Base-by-base conservation (phyloP, 1,140 invertebrate species). In the Tetramorium alpestre region DNA sequence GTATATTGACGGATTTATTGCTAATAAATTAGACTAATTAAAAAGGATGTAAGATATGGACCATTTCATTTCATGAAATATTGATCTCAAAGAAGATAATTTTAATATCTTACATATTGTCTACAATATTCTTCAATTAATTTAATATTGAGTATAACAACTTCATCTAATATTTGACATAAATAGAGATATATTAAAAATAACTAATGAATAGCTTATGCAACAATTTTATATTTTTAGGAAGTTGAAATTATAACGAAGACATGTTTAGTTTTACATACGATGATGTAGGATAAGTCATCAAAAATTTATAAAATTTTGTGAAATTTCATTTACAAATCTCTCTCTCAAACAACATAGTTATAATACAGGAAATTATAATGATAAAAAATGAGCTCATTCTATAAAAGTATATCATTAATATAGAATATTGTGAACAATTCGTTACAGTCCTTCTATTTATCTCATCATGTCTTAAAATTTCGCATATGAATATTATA, bases 231-330 rank as follows among this genome's bases (percentile, higher is more conserved):
- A 56, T 41, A 75, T 54, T 58, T 13, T 41, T 56, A 22, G 7
- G 7, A 56, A 56, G 3, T 75, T 75, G 1, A 44, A 62, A 44
- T 44, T 76, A 28, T 60, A 25, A 56, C 44, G 44, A 44, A 8
- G 41, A 47, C 11, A 47, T 2, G 28, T 47, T 47, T 11, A 47
- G 13, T 72, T 72, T 72, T 67, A 67, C 4, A 25, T 11, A 60
- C 18, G 16, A 8, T 54, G 16, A 11, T 33, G 13, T 54, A 6
- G 8, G 54, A 33, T n/a, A 18, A 54, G 28, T 54, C 16, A 16
- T 54, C 54, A 72, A 54, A 72, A n/a, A 72, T 70, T 51, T 8
- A 72, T 54, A 38, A 54, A 72, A 51, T 11, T 70, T 51, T 70
- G 16, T 72, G 5, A 54, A 54, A 72, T 54, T 54, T 10, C 11